These are phyloP conservation scores for Pogonocichla stellata DNA, from an alignment of 2,113 vertebrate genomes.

Conservation along the genomic window DNA sequence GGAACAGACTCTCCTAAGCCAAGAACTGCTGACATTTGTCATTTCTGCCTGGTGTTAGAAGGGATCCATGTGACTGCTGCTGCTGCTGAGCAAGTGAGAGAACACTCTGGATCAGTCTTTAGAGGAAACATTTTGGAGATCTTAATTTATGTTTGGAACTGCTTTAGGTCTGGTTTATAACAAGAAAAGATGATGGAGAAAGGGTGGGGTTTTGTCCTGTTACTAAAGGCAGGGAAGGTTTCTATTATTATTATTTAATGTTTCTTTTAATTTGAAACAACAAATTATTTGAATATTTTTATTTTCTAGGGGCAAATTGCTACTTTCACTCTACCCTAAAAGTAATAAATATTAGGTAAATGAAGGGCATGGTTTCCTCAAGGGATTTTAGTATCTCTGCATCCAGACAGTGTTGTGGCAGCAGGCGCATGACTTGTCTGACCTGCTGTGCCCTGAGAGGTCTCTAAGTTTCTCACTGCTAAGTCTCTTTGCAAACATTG, in stretches of 20 bases:
- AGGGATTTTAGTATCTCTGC: background rate
- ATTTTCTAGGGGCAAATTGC: background rate
- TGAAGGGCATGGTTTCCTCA: background rate
- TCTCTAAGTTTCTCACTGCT: background rate
- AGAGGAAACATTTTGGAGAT: background rate
- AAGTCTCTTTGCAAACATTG: background rate
- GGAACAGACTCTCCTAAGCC: background rate
- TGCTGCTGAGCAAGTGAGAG: background rate
- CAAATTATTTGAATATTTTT: background rate
- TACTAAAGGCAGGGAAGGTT: background rate
- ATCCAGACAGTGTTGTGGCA: background rate
- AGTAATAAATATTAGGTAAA: background rate
- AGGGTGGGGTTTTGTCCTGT: background rate
- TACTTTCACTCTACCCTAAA: background rate
- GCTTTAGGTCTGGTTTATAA: background rate
- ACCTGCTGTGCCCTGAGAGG: background rate
- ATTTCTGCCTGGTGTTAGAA: background rate
- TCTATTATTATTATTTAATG: background rate
- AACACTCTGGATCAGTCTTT: background rate
- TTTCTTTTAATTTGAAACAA: background rate
- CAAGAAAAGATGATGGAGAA: background rate
- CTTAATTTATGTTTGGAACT: background rate
- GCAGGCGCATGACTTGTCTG: fast-evolving
- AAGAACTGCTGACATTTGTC: background rate
- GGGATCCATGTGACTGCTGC: background rate